Percentiles rank a stretch among this genome's conserved stretches.
Evolutionary conservation across 2,888 invertebrate species (phyloP).

Genomic region (Xanthia icteritia): DNA sequence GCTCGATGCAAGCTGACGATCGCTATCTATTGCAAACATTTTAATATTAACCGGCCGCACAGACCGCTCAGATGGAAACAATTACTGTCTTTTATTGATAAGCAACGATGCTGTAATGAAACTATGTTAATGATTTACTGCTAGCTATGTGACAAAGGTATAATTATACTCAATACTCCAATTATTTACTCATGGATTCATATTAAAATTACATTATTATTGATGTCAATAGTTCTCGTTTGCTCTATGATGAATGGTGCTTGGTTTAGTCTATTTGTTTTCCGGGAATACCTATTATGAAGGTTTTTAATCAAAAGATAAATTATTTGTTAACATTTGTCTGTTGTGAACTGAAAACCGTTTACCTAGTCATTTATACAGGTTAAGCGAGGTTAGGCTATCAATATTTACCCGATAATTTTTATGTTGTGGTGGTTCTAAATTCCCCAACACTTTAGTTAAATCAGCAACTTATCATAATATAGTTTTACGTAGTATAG

Average conservation of each 20-base stretch:
- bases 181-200: conserved; percentile 30
- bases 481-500: neutral
- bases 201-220: conserved; percentile 13
- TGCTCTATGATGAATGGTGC: neutral
- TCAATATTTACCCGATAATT: neutral
- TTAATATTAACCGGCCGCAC: conserved; percentile 75
- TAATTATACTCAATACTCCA: conserved; percentile 12
- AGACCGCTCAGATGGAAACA: conserved; percentile 65
- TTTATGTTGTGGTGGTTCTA: neutral
- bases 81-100: conserved; percentile 80
- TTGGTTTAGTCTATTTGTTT: conserved; percentile 1
- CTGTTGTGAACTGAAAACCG: neutral
- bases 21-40: conserved; percentile 82
- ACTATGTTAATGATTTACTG: conserved; percentile 70
- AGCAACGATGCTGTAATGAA: conserved; percentile 75
- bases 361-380: neutral
- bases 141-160: conserved; percentile 57
- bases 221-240: conserved; percentile 33
- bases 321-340: neutral
- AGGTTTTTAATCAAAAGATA: neutral
- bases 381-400: neutral
- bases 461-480: neutral
- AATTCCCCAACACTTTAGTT: neutral
- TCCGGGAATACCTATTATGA: neutral
- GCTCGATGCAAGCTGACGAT: conserved; percentile 76